Evolutionary conservation across 2,797 vertebrate genomes (phyloP), one percentile per base, ranked within the genome.

Genomic region (Loriculus beryllinus): DNA sequence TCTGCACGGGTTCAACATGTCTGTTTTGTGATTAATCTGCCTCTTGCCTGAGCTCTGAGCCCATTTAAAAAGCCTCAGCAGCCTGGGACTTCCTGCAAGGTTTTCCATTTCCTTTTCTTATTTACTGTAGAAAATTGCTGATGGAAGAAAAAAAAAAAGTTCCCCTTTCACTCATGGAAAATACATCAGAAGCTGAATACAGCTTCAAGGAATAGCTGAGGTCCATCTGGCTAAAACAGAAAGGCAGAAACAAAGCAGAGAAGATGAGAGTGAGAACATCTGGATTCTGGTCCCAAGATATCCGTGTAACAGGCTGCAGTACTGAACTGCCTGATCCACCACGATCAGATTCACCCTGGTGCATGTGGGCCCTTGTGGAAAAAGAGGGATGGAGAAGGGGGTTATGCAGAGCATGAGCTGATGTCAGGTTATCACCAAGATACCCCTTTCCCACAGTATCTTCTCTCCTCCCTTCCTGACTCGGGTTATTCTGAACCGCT

Each of bases 121-220:
- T 96, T 95, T 93, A 85, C 90, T 78, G 69, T 54, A 92, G 90
- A 81, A 94, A 95, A 91, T 85, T 94, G 84, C 68, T 81, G 89
- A 91, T 75, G 72, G 87, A 56, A 84, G 45, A 17, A 60, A 56
- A 76, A 56, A 76, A 86, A 33, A 45, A 51, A 47, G 59, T 63
- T 68, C 35, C 25, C 62, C 59, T 75, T 85, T 81, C 39, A 62
- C 76, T 93, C 65, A 10, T 52, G 79, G 74, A 83, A 76, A 89
- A 72, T 21, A 15, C 56, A 63, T 86, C 78, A 81, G 74, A 49
- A 76, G 52, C 1, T 35, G 88, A 83, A 62, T 16, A 8, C 25
- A n/a, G 52, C 71, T 69, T 33, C 48, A n/a, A 82, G 78, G 75
- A 79, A 48, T 31, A 88, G 59, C 78, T 57, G 40, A 40, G 56